These are phyloP conservation scores for Choreutis nemorana DNA, from an alignment of 2,888 invertebrate genomes.

Conservation along the genomic window DNA sequence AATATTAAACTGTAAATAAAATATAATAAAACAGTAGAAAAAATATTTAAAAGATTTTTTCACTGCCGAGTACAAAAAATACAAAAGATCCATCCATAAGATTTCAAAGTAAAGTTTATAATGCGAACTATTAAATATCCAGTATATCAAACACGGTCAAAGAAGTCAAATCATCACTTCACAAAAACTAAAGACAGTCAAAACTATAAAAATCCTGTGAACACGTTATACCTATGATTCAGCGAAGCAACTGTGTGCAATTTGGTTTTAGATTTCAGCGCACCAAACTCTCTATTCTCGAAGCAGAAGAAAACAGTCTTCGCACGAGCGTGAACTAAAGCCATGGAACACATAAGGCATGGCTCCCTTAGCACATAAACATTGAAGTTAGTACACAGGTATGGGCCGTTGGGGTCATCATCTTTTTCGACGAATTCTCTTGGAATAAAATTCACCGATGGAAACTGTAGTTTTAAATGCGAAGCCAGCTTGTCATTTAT, in stretches of 20 bases:
- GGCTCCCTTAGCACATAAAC: slow-evolving; percentile 86
- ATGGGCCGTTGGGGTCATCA: slow-evolving; percentile 61
- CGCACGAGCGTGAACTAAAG: slow-evolving; percentile 87
- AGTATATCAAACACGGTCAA: too few species aligned
- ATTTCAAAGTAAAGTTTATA: too few species aligned
- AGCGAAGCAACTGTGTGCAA: slow-evolving; percentile 80
- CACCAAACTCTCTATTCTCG: slow-evolving; percentile 67
- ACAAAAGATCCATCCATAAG: too few species aligned
- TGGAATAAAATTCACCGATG: slow-evolving; percentile 53
- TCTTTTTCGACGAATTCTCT: slow-evolving; percentile 31
- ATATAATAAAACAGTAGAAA: too few species aligned
- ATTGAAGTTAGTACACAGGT: slow-evolving; percentile 89
- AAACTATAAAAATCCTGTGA: slow-evolving; percentile 63
- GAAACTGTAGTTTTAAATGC: slow-evolving; percentile 33
- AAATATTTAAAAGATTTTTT: too few species aligned
- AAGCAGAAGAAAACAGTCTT: slow-evolving; percentile 81
- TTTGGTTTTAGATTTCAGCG: slow-evolving; percentile 73
- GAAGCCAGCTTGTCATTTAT: slow-evolving; percentile 39
- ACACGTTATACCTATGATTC: slow-evolving; percentile 94
- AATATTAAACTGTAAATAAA: too few species aligned
- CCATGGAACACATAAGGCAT: slow-evolving; percentile 96
- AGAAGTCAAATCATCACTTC: slow-evolving; percentile 14
- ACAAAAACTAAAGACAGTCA: slow-evolving; percentile 11
- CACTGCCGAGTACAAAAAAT: too few species aligned
- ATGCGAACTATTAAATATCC: too few species aligned